Conservation (phyloP, 2,888 invertebrate genomes). For the Palloptera scutellata region DNA sequence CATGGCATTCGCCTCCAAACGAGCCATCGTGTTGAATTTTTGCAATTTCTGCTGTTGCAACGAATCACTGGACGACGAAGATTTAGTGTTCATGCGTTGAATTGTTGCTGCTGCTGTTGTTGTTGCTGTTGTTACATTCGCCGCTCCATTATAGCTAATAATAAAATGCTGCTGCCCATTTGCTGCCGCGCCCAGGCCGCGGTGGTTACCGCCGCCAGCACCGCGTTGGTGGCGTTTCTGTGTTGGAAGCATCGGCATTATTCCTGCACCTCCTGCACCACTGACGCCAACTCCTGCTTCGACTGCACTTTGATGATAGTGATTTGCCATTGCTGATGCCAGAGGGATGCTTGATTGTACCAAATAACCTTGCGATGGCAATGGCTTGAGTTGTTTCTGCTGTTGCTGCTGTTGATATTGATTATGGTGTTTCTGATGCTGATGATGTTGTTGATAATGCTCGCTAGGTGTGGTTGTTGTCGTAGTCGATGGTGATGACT, state of each 20-base stretch:
- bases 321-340: slow-evolving; percentile 37
- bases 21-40: slow-evolving; percentile 58
- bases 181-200: slow-evolving; percentile 25
- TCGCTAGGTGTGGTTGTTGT: slow-evolving; percentile 44
- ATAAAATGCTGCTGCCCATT: slow-evolving; percentile 12
- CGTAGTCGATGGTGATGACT: slow-evolving; percentile 46
- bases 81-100: slow-evolving; percentile 58
- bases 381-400: slow-evolving; percentile 34
- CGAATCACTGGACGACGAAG: slow-evolving; percentile 65
- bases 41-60: slow-evolving; percentile 54
- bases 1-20: slow-evolving; percentile 51
- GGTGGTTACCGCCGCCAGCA: slow-evolving; percentile 10
- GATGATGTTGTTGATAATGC: slow-evolving; percentile 37
- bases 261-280: slow-evolving; percentile 13
- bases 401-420: slow-evolving; percentile 34
- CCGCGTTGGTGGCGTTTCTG: slow-evolving; percentile 31
- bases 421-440: slow-evolving; percentile 34
- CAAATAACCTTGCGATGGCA: slow-evolving; percentile 39
- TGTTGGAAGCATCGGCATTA: neutral
- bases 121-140: slow-evolving; percentile 30
- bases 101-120: slow-evolving; percentile 31
- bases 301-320: slow-evolving; percentile 33
- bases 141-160: slow-evolving; percentile 15
- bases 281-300: slow-evolving; percentile 25
- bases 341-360: slow-evolving; percentile 24